Percentiles rank a stretch among this genome's conserved stretches.
Conservation (phyloP, 2,113 vertebrate genomes). For the Cyanoramphus novaezelandiae region DNA sequence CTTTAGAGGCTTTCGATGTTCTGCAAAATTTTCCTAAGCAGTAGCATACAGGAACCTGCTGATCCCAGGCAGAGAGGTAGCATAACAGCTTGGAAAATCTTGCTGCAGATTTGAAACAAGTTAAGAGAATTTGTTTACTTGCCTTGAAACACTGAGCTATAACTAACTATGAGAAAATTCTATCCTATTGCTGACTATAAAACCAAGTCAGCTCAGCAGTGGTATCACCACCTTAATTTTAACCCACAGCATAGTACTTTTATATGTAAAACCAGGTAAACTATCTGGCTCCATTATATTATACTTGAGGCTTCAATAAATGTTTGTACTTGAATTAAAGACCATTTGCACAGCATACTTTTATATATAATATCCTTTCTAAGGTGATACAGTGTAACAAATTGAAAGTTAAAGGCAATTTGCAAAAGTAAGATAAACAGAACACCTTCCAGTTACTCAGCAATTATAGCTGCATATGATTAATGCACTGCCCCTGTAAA, state of each 20-base stretch:
- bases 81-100: not conserved
- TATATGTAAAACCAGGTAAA: not conserved
- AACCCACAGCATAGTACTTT: not conserved
- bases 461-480: constrained; percentile 8
- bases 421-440: constrained; percentile 21
- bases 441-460: constrained; percentile 16
- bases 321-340: not conserved
- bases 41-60: not conserved
- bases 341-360: not conserved
- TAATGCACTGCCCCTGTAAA: not conserved
- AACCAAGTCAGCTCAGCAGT: not conserved
- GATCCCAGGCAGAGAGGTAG: not conserved
- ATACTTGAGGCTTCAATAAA: not conserved
- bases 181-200: not conserved
- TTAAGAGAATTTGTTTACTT: not conserved
- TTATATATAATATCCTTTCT: not conserved
- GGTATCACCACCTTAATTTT: not conserved
- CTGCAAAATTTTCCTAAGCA: not conserved
- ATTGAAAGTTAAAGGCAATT: constrained; percentile 19
- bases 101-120: not conserved
- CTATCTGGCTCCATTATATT: not conserved
- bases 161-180: not conserved
- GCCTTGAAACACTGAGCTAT: not conserved
- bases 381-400: not conserved
- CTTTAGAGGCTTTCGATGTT: not conserved